Base-by-base conservation (phyloP, 2,888 invertebrate species). In the Xylophagus ater region DNA sequence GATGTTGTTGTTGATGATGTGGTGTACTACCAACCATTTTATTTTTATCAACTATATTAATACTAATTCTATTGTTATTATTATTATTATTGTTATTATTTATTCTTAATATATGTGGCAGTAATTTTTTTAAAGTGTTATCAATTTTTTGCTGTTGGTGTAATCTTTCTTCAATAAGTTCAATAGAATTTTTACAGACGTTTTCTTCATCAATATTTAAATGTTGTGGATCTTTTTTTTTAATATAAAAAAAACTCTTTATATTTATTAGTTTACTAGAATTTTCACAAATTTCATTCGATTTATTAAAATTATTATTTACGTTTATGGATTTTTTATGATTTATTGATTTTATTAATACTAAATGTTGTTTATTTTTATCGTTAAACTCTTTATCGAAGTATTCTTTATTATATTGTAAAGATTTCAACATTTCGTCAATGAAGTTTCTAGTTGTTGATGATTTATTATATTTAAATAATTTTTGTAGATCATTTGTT, bases 61-160 rank as follows among this genome's bases (percentile, higher is more conserved):
- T 33, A 29, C 24, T 42, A 28, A 17, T 42, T 26, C 28, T 41
- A 17, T 33, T 25, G 13, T 21, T 38, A 30, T 39, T 46, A 31
- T 42, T 46, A 21, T 40, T 32, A 36, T 24, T 41, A 29, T 42
- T 44, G 20, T 46, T 46, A 25, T 46, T 44, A 26, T 46, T 44
- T n/a, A 40, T 9, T 19, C 36, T 45, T 14, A 42, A 20, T 19
- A 42, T 37, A 26, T 37, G 40, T 31, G 45, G 42, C 35, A 45
- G 45, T 37, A 44, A 34, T 23, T 29, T 34, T 6, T 34, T 30
- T 28, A 14, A 15, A 29, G 34, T 29, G 23, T 24, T 33, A n/a
- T 34, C 34, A 21, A 19, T 19, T 32, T 13, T 12, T 28, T 29
- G 23, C 5, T 4, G 24, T 3, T 14, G 34, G 6, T 17, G 32